phyloP scores from a whole-genome alignment of 2,113 vertebrate species.

The Polypterus senegalus region DNA sequence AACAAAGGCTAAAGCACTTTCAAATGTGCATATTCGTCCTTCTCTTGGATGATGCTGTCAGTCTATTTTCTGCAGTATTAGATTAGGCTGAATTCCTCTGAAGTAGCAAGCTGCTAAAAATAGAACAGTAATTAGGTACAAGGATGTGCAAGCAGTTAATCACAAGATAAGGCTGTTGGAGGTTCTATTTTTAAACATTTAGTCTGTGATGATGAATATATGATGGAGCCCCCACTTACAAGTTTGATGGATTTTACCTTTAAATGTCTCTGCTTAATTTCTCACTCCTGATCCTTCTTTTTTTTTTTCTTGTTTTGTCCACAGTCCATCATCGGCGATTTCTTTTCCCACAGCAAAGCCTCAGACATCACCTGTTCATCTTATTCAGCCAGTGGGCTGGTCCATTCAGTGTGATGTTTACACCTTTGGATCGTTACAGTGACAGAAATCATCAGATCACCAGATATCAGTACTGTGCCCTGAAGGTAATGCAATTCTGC shows the following conservation, averaged over 20 bases:
- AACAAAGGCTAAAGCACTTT: no score
- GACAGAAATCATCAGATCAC: slow-evolving; percentile 97
- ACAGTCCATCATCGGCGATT: slow-evolving; percentile 91
- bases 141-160: no score
- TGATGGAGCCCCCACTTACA: not conserved
- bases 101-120: no score
- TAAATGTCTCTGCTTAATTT: slow-evolving; percentile 3
- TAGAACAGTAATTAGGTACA: no score
- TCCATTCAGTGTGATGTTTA: slow-evolving; percentile 97
- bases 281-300: slow-evolving; percentile 1
- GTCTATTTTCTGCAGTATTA: no score
- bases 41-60: no score
- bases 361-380: slow-evolving; percentile 95
- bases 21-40: no score
- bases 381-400: slow-evolving; percentile 97
- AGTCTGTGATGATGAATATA: not conserved
- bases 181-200: no score
- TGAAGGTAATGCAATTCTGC: slow-evolving; percentile 59
- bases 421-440: slow-evolving; percentile 88
- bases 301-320: slow-evolving; percentile 24
- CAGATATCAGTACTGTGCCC: slow-evolving; percentile 90
- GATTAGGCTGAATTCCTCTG: no score
- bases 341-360: slow-evolving; percentile 92
- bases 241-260: not conserved
- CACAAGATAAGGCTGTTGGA: no score